Percentiles rank a stretch among this genome's conserved stretches.
Conservation (phyloP, 2,797 vertebrate genomes). For the Numenius phaeopus region DNA sequence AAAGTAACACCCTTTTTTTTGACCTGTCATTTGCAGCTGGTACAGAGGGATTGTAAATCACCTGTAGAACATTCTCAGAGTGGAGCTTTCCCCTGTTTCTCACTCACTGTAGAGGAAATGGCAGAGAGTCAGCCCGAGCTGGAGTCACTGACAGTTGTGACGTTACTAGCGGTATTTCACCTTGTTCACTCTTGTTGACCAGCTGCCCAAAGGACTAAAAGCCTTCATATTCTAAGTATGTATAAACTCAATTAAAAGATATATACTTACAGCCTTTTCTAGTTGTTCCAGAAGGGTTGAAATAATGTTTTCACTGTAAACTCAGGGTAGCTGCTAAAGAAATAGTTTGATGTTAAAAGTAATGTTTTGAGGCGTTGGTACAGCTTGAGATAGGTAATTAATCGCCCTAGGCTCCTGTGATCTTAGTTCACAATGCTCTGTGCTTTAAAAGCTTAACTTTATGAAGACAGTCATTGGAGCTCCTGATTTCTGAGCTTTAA, state of each 20-base stretch:
- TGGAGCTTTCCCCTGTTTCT: background rate
- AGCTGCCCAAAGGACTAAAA: background rate
- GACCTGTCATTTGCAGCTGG: background rate
- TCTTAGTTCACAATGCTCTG: background rate
- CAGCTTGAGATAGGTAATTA: background rate
- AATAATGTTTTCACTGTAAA: background rate
- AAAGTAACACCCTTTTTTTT: background rate
- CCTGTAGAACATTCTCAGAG: background rate
- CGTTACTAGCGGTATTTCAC: background rate
- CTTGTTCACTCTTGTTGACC: background rate
- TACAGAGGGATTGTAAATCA: background rate
- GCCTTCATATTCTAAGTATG: background rate
- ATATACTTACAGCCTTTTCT: background rate
- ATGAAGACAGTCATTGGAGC: background rate
- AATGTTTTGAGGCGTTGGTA: background rate
- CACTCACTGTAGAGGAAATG: background rate
- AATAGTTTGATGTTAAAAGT: background rate
- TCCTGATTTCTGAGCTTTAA: background rate
- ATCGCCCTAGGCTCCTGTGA: background rate
- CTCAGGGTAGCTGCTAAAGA: background rate
- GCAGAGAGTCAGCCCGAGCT: background rate
- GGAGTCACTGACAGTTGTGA: background rate
- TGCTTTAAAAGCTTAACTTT: background rate
- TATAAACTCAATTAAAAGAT: background rate
- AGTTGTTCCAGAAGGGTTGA: background rate